Conservation (phyloP, 2,113 vertebrate genomes). For the Jaculus jaculus region DNA sequence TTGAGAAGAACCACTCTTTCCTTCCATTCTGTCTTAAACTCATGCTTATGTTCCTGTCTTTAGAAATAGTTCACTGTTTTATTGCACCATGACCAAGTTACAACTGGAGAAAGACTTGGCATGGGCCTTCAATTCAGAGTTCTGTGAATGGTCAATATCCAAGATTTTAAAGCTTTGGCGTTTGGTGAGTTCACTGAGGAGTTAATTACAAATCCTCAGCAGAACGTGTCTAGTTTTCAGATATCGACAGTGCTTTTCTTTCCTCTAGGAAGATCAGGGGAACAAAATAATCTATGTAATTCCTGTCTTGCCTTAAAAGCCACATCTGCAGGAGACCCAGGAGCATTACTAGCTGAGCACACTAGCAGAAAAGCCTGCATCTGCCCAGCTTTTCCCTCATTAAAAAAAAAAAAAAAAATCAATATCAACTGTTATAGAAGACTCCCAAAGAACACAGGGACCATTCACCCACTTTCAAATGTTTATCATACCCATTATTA, state of each 20-base stretch:
- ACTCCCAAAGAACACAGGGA: constrained; percentile 61
- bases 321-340: constrained; percentile 70
- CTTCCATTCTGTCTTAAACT: background rate
- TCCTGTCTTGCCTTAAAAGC: constrained; percentile 75
- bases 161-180: background rate
- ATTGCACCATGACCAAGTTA: constrained; percentile 24
- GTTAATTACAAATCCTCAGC: constrained; percentile 14
- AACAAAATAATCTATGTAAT: constrained; percentile 80
- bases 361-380: constrained; percentile 57
- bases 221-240: constrained; percentile 54
- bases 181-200: background rate
- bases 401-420: too few relatives aligned
- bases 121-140: constrained; percentile 35
- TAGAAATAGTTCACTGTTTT: constrained; percentile 11
- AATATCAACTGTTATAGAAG: constrained; percentile 64
- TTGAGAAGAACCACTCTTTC: too few relatives aligned
- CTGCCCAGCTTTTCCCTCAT: constrained; percentile 77
- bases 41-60: background rate
- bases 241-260: constrained; percentile 66
- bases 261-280: constrained; percentile 60
- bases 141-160: constrained; percentile 5
- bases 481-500: constrained; percentile 67
- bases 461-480: constrained; percentile 67
- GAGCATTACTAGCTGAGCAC: constrained; percentile 69
- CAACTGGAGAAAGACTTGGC: too few relatives aligned